Evolutionary conservation across 2,113 vertebrate genomes (phyloP).

Genomic region (Sturnus vulgaris): DNA sequence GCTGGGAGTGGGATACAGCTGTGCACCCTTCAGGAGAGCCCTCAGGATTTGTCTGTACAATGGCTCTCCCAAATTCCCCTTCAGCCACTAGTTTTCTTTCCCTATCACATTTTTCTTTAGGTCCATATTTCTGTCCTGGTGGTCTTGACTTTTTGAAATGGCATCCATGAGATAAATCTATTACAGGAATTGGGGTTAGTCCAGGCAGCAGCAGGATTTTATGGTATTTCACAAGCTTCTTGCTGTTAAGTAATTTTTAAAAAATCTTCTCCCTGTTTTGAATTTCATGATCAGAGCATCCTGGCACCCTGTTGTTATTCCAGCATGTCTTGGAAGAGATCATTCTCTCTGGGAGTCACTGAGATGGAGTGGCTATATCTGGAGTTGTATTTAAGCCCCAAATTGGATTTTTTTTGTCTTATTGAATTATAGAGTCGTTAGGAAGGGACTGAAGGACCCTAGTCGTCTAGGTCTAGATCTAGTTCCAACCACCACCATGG

Average conservation of each 20-base stretch:
- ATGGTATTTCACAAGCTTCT: neutral
- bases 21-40: rapidly evolving
- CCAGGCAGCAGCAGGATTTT: neutral
- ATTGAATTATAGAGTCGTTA: neutral
- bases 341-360: neutral
- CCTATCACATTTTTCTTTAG: neutral
- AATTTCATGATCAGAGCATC: neutral
- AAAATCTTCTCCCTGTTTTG: neutral
- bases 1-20: rapidly evolving
- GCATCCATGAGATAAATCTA: neutral
- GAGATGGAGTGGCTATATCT: neutral
- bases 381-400: neutral
- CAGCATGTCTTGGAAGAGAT: neutral
- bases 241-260: neutral
- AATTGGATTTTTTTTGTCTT: neutral
- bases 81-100: neutral
- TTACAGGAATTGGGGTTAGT: neutral
- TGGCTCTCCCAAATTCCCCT: neutral
- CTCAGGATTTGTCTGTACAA: neutral
- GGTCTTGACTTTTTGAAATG: neutral
- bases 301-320: neutral
- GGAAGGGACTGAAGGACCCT: neutral
- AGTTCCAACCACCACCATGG: no score
- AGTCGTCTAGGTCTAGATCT: no score
- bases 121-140: neutral